Base-by-base conservation (phyloP, 2,113 vertebrate genomes). In the Eulacestoma nigropectus region DNA sequence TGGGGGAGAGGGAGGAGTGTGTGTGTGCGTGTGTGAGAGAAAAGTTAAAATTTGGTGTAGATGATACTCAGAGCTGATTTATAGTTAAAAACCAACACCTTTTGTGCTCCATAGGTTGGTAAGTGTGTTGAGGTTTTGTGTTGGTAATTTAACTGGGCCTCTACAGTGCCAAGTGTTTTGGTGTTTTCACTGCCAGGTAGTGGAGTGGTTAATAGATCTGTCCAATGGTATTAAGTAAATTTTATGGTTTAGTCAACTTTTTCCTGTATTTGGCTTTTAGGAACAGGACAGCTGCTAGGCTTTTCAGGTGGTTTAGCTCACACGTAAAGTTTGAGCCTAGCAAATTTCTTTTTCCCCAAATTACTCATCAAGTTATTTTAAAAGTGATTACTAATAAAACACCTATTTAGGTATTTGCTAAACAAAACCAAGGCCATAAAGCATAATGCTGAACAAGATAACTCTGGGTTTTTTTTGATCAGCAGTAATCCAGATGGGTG, bases 161-260 rank as follows among this genome's bases (percentile, higher is more conserved):
- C 42, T 56, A 2, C 11, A 30, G 76, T 94, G 89, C 82, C 84
- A 87, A 96, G 67, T 78, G n/a, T n/a, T n/a, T n/a, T n/a, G 67
- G 32, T 68, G 35, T 82, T 97, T 94, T 77, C 39, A 57, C 88
- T 96, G 88, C 83, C 73, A 91, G 91, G 88, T 81, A 95, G 47
- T n/a, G 62, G 75, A 97, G 69, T 85, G 65, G 41, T 94, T 93
- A 96, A 94, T 94, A 96, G 97, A 94, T 83, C 72, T 90, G 49
- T 91, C 84, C 81, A 87, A 65, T n/a, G 29, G n/a, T 29, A 84
- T 92, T 80, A 95, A 90, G 89, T 55, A 42, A 52, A 86, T 96
- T 95, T 65, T 95, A 84, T 57, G 62, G 55, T 57, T 60, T n/a
- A 53, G 55, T 91, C 74, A 91, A 42, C 83, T 92, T 90, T 94